Evolutionary conservation across 2,888 invertebrate genomes (phyloP).

Genomic region (Alloscopus bannaensis): DNA sequence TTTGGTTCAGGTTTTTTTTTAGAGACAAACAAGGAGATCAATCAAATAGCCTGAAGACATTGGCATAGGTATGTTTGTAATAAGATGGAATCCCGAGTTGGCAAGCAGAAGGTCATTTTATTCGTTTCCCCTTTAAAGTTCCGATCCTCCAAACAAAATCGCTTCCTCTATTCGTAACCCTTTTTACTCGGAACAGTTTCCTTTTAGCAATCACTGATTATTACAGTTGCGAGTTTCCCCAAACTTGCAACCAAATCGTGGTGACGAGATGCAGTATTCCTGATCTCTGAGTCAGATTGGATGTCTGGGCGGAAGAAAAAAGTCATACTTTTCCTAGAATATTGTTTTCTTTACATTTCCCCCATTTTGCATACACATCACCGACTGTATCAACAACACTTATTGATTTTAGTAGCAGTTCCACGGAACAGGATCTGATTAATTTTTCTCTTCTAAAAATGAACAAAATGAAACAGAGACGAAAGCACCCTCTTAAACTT

Average conservation of each 20-base stretch:
- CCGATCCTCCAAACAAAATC: too few species aligned
- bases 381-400: too few species aligned
- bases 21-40: constrained; percentile 11
- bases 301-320: background rate
- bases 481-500: too few species aligned
- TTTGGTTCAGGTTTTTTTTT: background rate
- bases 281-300: background rate
- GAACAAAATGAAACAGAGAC: too few species aligned
- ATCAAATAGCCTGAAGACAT: constrained; percentile 1
- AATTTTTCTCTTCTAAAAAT: too few species aligned
- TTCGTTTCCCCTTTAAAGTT: background rate
- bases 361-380: constrained; percentile 16
- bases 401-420: too few species aligned
- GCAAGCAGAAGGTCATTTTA: constrained; percentile 5
- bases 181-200: too few species aligned
- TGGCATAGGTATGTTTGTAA: background rate
- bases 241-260: too few species aligned
- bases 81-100: background rate
- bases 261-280: background rate
- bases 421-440: too few species aligned
- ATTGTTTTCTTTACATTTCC: constrained; percentile 48
- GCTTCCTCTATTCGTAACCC: too few species aligned
- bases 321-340: constrained; percentile 1
- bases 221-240: too few species aligned
- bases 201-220: background rate